Base-by-base conservation (phyloP, 1,140 invertebrate species). In the Lordiphosa clarofinis region DNA sequence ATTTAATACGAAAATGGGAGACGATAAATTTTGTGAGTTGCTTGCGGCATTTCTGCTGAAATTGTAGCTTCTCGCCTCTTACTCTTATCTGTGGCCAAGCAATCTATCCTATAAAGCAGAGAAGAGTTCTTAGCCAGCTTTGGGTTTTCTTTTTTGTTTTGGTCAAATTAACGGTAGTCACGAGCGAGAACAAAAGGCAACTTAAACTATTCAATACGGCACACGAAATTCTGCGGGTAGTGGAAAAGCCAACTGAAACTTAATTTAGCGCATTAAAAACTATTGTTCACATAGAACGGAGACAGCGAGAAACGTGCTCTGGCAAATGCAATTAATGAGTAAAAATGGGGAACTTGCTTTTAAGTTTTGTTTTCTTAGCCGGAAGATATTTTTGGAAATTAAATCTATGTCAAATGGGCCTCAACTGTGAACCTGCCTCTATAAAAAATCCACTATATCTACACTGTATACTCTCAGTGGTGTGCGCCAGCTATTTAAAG, bases 181-280 rank as follows among this genome's bases (percentile, higher is more conserved):
- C 75, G 75, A 74, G 74, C 60, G 59, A 38, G 53, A 40, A 69
- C 62, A 70, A 70, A 56, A 70, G 62, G 70, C 59, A 67, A 68
- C 75, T 74, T 62, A 66, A 59, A 60, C 28, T 31, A 74, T 73
- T 70, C 75, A 79, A 79, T 82, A 81, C 75, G 71, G 72, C 43
- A 46, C 43, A 46, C 43, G 43, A 46, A 46, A 31, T 46, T 24
- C 43, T 46, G 43, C 24, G 33, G 36, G 35, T 31, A 19, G 35
- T 28, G 31, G 13, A 15, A 39, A 21, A 38, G 24, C 15, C 8
- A 50, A 52, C 7, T 13, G 56, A 78, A 79, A 79, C 75, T 79
- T 79, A 79, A 79, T 79, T 79, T 79, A 60, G 75, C 75, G 66
- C 71, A 79, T 79, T 79, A 81, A 79, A 79, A 79, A 74, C 71